A percentile compares a stretch with the other conserved stretches of the same genome.
Evolutionary conservation across 1,140 invertebrate genomes (phyloP).

Genomic region (Pseudomyrmex sp.): DNA sequence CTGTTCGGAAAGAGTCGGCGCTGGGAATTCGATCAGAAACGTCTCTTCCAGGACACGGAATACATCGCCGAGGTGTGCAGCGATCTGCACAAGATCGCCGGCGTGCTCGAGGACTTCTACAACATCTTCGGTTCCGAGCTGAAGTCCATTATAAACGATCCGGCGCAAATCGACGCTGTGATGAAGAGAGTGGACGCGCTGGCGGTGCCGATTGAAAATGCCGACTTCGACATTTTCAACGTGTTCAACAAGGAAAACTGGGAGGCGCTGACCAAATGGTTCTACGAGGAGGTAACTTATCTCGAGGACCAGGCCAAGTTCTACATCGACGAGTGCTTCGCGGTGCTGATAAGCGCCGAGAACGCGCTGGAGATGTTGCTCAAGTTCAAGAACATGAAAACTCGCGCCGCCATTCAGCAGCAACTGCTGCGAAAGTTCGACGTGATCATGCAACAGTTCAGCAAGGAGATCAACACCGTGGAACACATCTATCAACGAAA

Average conservation of each 20-base stretch:
- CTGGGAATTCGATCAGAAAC: constrained; percentile 95
- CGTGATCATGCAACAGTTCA: constrained; percentile 93
- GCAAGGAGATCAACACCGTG: constrained; percentile 90
- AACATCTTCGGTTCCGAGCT: constrained; percentile 95
- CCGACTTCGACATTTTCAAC: constrained; percentile 93
- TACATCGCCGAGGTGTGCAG: constrained; percentile 92
- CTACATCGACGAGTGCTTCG: constrained; percentile 95
- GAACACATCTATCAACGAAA: constrained; percentile 89
- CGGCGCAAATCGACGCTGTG: constrained; percentile 93
- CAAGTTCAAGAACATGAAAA: constrained; percentile 92
- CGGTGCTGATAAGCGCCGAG: constrained; percentile 89
- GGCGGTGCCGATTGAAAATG: constrained; percentile 89
- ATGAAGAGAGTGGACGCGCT: constrained; percentile 90
- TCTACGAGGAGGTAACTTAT: constrained; percentile 89
- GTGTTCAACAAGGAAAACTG: constrained; percentile 92
- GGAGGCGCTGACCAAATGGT: constrained; percentile 91
- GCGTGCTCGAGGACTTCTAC: constrained; percentile 93
- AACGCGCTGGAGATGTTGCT: constrained; percentile 91
- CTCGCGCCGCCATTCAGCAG: constrained; percentile 89
- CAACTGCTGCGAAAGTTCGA: constrained; percentile 93
- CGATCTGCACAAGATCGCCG: constrained; percentile 90
- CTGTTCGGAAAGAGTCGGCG: constrained; percentile 91
- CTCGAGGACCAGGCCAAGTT: constrained; percentile 93
- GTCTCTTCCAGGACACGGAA: constrained; percentile 93
- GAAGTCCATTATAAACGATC: constrained; percentile 93